These are phyloP conservation scores for Acronicta alni DNA, from an alignment of 2,888 invertebrate genomes.

Conservation along the genomic window DNA sequence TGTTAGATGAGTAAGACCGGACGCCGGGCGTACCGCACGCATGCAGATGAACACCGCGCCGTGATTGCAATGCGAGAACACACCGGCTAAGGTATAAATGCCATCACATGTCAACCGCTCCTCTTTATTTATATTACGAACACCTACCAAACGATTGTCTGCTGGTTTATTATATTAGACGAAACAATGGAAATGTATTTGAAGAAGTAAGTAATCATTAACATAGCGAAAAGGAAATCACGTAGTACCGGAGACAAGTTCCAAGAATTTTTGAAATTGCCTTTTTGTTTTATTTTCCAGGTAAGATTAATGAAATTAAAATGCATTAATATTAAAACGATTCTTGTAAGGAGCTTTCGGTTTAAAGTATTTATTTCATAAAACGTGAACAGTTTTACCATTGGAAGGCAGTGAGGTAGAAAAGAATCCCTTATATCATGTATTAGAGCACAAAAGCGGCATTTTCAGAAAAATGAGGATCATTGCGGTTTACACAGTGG, in stretches of 20 bases:
- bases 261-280: constrained; percentile 72
- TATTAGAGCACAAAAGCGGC: no score
- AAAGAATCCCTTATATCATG: no score
- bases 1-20: constrained; percentile 86
- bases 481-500: no score
- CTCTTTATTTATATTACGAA: constrained; percentile 81
- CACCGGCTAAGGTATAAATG: constrained; percentile 85
- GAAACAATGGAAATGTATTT: constrained; percentile 81
- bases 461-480: no score
- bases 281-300: constrained; percentile 65
- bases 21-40: constrained; percentile 78
- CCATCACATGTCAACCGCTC: constrained; percentile 79
- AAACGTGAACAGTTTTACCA: no score
- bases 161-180: constrained; percentile 75
- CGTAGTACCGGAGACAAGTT: constrained; percentile 72
- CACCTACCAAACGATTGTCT: constrained; percentile 79
- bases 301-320: constrained; percentile 50
- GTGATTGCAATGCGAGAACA: constrained; percentile 86
- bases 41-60: constrained; percentile 80
- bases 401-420: no score
- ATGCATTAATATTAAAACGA: constrained; percentile 5
- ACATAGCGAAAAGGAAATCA: constrained; percentile 81
- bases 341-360: neutral
- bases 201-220: constrained; percentile 71
- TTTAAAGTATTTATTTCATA: constrained; percentile 2